Evolutionary conservation across 2,888 invertebrate species (phyloP), one percentile per base, ranked within the genome.

Genomic region (Rhingia rostrata): DNA sequence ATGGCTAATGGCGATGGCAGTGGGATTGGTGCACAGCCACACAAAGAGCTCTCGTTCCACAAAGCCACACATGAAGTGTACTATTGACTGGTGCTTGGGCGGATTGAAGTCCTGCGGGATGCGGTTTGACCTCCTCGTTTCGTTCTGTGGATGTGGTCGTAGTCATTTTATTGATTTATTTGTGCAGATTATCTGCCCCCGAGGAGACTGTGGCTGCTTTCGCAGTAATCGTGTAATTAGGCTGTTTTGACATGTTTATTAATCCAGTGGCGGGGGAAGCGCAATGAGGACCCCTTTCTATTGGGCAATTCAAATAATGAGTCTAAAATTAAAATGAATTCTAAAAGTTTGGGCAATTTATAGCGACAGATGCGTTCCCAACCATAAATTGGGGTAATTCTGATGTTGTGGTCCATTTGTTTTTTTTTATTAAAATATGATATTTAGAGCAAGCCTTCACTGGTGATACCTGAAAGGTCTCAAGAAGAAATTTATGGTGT

Each of bases 121-220:
- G 82, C 45, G 82, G 67, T 54, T 78, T 83, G 78, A 83, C 82
- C 82, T 83, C 82, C 77, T 83, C 77, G 67, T 49, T 45, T 66
- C 61, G 49, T 54, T 45, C 60, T 64, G 43, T 61, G 39, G 58
- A 69, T 64, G 12, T 14, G 77, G 56, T 61, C 67, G 72, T 67
- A 78, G 63, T 83, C 56, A 58, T 67, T 83, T 83, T 83, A 83
- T 83, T 83, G 78, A 83, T 83, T 83, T 83, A 83, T 83, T 83
- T 51, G 64, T 66, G 49, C 7, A 70, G 75, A 81, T 81, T 70
- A 64, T 75, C 58, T 47, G 30, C 53, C 58, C 22, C 60, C 60
- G 32, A 47, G 51, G 64, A 41, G 69, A 63, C 41, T 43, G 41
- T 41, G 41, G 39, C 35, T 35, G 49, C 35, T 53, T 58, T 73